Evolutionary conservation across 2,888 invertebrate species (phyloP).

Genomic region (Onchidella celtica): DNA sequence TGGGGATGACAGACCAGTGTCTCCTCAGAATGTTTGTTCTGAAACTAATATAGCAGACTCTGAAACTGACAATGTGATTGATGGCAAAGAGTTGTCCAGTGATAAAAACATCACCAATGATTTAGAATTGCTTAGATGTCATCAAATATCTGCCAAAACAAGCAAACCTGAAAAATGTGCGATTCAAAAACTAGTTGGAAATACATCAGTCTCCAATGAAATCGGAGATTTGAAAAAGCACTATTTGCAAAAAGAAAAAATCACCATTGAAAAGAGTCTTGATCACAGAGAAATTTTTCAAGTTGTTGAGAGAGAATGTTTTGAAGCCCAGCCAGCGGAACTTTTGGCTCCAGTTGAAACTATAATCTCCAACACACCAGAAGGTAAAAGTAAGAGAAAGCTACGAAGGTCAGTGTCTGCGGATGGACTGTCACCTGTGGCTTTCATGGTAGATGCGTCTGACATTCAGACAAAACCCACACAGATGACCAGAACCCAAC

Average conservation of each 20-base stretch:
- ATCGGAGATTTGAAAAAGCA: too few species aligned
- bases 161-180: too few species aligned
- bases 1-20: background rate
- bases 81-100: too few species aligned
- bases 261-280: background rate
- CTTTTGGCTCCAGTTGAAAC: background rate
- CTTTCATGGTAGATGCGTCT: background rate
- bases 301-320: background rate
- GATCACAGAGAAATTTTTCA: slow-evolving; percentile 18
- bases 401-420: slow-evolving; percentile 38
- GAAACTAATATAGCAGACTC: too few species aligned
- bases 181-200: too few species aligned
- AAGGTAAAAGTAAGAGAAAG: slow-evolving; percentile 24
- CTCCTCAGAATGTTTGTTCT: too few species aligned
- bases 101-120: too few species aligned
- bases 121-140: too few species aligned
- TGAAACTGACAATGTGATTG: too few species aligned
- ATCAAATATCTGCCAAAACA: too few species aligned
- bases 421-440: background rate
- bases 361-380: background rate
- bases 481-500: background rate
- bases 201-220: too few species aligned
- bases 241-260: background rate
- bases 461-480: background rate
- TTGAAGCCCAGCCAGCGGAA: background rate